phyloP scores from a whole-genome alignment of 2,888 invertebrate genomes.

The Escarpia spicata region DNA sequence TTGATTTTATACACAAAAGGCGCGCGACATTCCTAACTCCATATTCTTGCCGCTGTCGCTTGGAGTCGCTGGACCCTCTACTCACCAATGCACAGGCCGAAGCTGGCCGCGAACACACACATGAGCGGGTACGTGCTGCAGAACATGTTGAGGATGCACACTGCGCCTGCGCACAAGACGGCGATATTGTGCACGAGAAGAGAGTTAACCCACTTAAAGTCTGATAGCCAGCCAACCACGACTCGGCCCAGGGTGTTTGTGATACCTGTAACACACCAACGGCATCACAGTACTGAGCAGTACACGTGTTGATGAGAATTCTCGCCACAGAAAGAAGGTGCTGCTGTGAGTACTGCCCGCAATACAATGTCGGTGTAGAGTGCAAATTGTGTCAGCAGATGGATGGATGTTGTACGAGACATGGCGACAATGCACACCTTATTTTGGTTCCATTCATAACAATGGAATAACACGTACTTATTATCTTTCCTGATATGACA shows the following conservation, averaged over 20 bases:
- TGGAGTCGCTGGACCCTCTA: background rate
- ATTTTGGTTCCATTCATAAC: no score
- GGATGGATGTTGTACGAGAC: no score
- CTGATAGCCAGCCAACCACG: slow-evolving; percentile 86
- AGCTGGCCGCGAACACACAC: slow-evolving; percentile 84
- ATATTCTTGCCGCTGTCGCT: no score
- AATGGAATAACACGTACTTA: no score
- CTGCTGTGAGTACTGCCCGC: background rate
- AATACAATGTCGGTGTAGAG: no score
- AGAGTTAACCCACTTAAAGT: slow-evolving; percentile 77
- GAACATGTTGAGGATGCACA: slow-evolving; percentile 85
- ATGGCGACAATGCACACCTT: no score
- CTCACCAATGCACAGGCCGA: slow-evolving; percentile 75
- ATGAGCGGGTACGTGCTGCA: slow-evolving; percentile 81
- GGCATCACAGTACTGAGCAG: background rate
- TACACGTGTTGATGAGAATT: background rate
- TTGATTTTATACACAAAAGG: no score
- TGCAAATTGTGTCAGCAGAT: no score
- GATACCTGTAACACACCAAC: slow-evolving; percentile 68
- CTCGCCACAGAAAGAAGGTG: background rate
- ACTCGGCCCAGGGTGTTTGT: slow-evolving; percentile 94
- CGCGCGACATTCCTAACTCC: no score
- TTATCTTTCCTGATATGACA: no score
- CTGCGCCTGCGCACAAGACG: slow-evolving; percentile 84
- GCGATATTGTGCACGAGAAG: slow-evolving; percentile 90